A percentile compares a stretch with the other conserved stretches of the same genome.
Conservation (phyloP, 2,113 vertebrate genomes). For the Lutjanus erythropterus region DNA sequence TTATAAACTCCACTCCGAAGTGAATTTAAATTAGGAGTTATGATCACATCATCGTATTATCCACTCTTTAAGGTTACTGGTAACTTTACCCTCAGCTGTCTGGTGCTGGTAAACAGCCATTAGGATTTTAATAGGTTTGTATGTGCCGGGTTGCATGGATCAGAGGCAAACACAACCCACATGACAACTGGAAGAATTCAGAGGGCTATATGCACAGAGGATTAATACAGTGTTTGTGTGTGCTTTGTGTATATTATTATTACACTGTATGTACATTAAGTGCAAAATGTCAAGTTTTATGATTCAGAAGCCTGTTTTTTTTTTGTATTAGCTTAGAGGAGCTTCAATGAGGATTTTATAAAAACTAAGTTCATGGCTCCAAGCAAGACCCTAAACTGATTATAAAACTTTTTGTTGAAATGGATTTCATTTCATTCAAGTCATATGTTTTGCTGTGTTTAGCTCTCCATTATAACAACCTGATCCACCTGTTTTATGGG, state of each 20-base stretch:
- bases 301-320: not conserved
- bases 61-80: slow-evolving; percentile 47
- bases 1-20: slow-evolving; percentile 43
- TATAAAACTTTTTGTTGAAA: too few relatives aligned
- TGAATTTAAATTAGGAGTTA: slow-evolving; percentile 56
- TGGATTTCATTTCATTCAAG: not conserved
- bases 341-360: not conserved
- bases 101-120: slow-evolving; percentile 40
- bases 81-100: slow-evolving; percentile 53
- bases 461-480: too few relatives aligned
- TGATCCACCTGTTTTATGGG: too few relatives aligned
- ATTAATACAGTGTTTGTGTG: not conserved
- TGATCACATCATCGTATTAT: slow-evolving; percentile 50
- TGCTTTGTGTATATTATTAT: slow-evolving; percentile 9
- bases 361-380: not conserved
- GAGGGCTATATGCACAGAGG: not conserved
- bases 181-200: slow-evolving; percentile 4
- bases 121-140: slow-evolving; percentile 33
- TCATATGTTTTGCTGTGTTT: not conserved
- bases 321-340: not conserved
- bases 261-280: not conserved
- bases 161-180: slow-evolving; percentile 21
- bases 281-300: not conserved
- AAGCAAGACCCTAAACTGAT: not conserved
- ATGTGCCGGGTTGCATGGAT: slow-evolving; percentile 18